Conservation (phyloP, 2,113 vertebrate genomes). For the Trogon surrucura region DNA sequence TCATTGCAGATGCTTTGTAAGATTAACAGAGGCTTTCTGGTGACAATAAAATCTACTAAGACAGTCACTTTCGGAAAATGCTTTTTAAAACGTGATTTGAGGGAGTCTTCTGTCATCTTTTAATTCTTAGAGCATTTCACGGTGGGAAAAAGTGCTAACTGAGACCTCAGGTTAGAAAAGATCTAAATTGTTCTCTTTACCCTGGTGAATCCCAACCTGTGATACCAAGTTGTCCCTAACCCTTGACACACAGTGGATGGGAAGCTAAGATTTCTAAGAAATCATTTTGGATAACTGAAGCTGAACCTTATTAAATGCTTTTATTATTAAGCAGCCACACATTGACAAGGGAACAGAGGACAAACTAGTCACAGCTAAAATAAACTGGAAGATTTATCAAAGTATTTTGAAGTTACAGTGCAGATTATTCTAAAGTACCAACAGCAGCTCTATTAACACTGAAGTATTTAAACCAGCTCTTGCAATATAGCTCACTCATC, state of each 20-base stretch:
- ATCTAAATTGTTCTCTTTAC: neutral
- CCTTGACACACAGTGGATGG: neutral
- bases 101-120: neutral
- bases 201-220: neutral
- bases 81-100: slow-evolving; percentile 29
- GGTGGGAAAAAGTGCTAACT: neutral
- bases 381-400: neutral
- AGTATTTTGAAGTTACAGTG: neutral
- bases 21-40: slow-evolving; percentile 65
- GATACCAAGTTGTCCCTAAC: neutral
- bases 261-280: neutral
- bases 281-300: neutral
- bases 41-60: slow-evolving; percentile 51
- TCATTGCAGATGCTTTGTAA: slow-evolving; percentile 66
- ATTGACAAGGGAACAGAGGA: neutral
- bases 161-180: neutral
- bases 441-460: neutral
- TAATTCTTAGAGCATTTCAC: slow-evolving; percentile 1
- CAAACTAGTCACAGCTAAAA: neutral
- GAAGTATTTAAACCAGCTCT: neutral
- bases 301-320: neutral
- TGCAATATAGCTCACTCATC: neutral
- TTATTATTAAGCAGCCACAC: neutral
- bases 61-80: slow-evolving; percentile 33
- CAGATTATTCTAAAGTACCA: neutral